These are phyloP conservation scores for Stictonetta naevosa DNA, from an alignment of 2,113 vertebrate species.

Conservation along the genomic window DNA sequence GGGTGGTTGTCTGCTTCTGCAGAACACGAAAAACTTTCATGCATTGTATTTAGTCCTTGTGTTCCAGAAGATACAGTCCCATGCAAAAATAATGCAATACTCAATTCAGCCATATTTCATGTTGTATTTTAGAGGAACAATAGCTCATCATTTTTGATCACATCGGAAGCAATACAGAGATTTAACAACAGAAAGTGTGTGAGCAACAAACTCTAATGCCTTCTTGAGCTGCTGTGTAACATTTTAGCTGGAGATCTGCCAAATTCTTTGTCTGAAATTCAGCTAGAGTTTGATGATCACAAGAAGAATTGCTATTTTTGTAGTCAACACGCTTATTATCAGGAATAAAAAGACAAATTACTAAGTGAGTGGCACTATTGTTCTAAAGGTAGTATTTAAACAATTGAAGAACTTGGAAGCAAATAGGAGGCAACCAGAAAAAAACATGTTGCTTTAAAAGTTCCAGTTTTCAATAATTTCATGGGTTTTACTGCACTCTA, in stretches of 20 bases:
- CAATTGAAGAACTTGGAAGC: conserved; percentile 6
- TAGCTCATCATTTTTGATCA: background rate
- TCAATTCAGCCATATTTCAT: background rate
- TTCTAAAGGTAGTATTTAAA: conserved; percentile 32
- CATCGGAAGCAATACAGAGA: background rate
- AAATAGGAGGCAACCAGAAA: conserved; percentile 43
- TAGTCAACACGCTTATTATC: background rate
- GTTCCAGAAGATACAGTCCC: background rate
- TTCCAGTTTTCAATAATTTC: background rate
- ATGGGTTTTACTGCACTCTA: background rate
- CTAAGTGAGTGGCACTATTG: background rate
- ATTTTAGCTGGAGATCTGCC: conserved; percentile 20
- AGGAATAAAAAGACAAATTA: conserved; percentile 12
- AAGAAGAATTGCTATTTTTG: background rate
- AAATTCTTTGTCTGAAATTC: background rate
- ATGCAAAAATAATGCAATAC: background rate
- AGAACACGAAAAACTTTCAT: background rate
- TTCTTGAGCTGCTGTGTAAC: background rate
- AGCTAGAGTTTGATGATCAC: background rate
- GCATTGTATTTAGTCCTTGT: background rate
- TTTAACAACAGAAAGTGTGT: background rate
- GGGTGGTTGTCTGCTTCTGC: background rate
- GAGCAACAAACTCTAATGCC: background rate
- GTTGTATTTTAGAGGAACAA: background rate
- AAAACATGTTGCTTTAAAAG: conserved; percentile 1